Conservation (phyloP, 1,140 invertebrate species). For the Drosophila prosaltans region DNA sequence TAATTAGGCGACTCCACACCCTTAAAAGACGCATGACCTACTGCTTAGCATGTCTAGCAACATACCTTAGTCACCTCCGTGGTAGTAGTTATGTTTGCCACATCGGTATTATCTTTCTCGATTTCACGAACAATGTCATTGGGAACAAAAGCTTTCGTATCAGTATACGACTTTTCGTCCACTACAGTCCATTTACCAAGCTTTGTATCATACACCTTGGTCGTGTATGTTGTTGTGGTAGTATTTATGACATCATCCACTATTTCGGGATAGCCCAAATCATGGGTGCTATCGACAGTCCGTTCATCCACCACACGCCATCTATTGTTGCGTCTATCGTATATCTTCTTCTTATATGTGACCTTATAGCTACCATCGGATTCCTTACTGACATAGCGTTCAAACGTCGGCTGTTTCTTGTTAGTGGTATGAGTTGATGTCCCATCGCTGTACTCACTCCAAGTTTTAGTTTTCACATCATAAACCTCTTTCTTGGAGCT, state of each 20-base stretch:
- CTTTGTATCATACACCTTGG: constrained; percentile 82
- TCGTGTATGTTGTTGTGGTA: constrained; percentile 82
- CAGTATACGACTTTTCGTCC: constrained; percentile 82
- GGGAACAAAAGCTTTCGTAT: constrained; percentile 79
- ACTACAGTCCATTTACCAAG: constrained; percentile 80
- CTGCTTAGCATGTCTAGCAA: constrained; percentile 26
- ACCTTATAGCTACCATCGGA: constrained; percentile 73
- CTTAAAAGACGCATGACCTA: not conserved
- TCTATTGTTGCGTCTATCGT: constrained; percentile 76
- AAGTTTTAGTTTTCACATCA: constrained; percentile 82
- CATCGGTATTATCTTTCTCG: constrained; percentile 83
- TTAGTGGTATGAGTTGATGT: constrained; percentile 27
- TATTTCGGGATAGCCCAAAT: constrained; percentile 81
- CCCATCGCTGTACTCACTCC: constrained; percentile 77
- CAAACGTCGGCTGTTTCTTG: constrained; percentile 71
- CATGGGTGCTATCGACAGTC: constrained; percentile 69
- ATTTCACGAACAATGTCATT: constrained; percentile 83
- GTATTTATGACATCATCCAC: constrained; percentile 83
- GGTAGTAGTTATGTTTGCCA: constrained; percentile 83
- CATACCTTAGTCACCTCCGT: constrained; percentile 83
- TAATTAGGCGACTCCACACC: not conserved
- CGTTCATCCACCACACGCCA: constrained; percentile 82
- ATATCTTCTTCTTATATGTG: constrained; percentile 82
- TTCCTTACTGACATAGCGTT: constrained; percentile 80
- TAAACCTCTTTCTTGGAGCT: constrained; percentile 76